Evolutionary conservation across 2,113 vertebrate species (phyloP).

Genomic region (Cinclus cinclus): DNA sequence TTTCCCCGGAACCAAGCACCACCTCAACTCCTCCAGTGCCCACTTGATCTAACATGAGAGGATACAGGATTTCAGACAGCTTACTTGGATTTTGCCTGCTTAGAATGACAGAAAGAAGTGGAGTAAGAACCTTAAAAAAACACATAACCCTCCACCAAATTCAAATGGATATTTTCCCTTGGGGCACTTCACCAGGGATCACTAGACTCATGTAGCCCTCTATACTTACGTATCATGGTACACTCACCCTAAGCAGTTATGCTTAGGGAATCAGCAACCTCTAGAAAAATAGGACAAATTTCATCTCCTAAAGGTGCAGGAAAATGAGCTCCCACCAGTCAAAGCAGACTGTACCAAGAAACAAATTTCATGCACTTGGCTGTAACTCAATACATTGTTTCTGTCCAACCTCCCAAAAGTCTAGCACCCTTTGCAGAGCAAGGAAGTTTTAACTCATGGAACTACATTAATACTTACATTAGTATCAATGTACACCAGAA

Average conservation of each 20-base stretch:
- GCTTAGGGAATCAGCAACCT: background rate
- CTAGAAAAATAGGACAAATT: background rate
- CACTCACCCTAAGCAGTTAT: background rate
- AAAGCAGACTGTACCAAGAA: background rate
- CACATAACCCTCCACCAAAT: fast-evolving
- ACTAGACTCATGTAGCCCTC: fast-evolving
- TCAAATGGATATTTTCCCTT: background rate
- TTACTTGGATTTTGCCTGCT: background rate
- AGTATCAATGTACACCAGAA: background rate
- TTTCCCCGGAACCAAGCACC: background rate
- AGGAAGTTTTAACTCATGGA: background rate
- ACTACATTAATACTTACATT: fast-evolving
- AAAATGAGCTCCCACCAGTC: fast-evolving
- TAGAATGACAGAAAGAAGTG: background rate
- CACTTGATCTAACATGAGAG: background rate
- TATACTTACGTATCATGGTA: fast-evolving
- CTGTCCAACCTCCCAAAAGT: background rate
- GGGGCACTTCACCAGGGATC: background rate
- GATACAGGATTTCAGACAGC: background rate
- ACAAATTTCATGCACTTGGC: fast-evolving
- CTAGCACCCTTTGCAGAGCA: background rate
- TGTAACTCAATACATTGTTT: background rate
- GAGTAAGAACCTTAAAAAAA: background rate
- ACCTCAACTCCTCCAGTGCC: background rate
- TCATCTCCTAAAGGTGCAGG: background rate